Evolutionary conservation across 2,888 invertebrate species (phyloP).

Genomic region (Rhagophthalmus giganteus): DNA sequence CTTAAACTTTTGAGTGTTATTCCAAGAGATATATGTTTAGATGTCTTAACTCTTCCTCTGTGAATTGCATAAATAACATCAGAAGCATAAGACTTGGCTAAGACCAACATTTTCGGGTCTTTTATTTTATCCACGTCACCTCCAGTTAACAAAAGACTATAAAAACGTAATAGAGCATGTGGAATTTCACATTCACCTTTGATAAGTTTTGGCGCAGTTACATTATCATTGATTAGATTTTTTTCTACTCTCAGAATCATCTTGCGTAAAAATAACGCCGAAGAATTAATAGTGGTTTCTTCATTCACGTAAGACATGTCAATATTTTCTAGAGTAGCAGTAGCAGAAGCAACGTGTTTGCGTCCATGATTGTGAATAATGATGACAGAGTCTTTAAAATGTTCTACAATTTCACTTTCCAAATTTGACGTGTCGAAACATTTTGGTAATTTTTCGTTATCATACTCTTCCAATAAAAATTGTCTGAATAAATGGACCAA

Average conservation of each 20-base stretch:
- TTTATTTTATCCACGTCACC: slow-evolving; percentile 17
- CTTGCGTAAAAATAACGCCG: slow-evolving; percentile 27
- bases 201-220: slow-evolving; percentile 10
- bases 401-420: slow-evolving; percentile 22
- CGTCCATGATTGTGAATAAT: too few relatives aligned
- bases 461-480: slow-evolving; percentile 31
- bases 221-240: not conserved
- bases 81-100: slow-evolving; percentile 13
- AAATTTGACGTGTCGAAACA: slow-evolving; percentile 31
- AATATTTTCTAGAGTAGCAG: slow-evolving; percentile 31
- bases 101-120: slow-evolving; percentile 8
- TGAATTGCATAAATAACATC: slow-evolving; percentile 15
- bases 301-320: slow-evolving; percentile 27
- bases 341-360: slow-evolving; percentile 28
- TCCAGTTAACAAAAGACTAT: slow-evolving; percentile 13
- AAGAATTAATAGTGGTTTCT: slow-evolving; percentile 19
- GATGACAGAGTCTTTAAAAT: slow-evolving; percentile 23
- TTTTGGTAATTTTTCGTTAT: slow-evolving; percentile 28
- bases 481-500: slow-evolving; percentile 29
- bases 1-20: slow-evolving; percentile 35
- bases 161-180: slow-evolving; percentile 22
- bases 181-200: slow-evolving; percentile 32
- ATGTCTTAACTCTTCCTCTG: slow-evolving; percentile 30
- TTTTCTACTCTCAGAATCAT: slow-evolving; percentile 21
- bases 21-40: slow-evolving; percentile 35